Evolutionary conservation across 1,140 invertebrate genomes (phyloP).

Genomic region (Bombus waltoni): DNA sequence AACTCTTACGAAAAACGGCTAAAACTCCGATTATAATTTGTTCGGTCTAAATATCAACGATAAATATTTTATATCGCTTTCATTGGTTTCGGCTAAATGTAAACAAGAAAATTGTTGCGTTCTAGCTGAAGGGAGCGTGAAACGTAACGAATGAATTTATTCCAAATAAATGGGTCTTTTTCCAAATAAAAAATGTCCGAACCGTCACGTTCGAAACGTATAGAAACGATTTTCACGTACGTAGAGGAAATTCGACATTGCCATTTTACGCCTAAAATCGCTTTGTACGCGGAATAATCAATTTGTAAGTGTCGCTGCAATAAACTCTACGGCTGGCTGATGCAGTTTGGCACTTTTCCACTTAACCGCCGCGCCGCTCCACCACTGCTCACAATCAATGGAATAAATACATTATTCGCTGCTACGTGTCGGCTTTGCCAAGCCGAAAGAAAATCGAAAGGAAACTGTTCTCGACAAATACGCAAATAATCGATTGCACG

Average conservation of each 20-base stretch:
- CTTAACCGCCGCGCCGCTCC: not conserved
- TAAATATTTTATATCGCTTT: not conserved
- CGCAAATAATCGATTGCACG: slow-evolving; percentile 15
- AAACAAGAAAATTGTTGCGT: not conserved
- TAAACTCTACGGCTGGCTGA: not conserved
- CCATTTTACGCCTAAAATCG: not conserved
- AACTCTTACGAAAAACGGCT: not conserved
- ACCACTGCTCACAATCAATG: not conserved
- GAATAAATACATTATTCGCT: slow-evolving; percentile 40
- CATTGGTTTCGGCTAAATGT: not conserved
- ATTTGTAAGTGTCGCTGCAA: not conserved
- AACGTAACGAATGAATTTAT: not conserved
- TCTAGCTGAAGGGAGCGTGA: not conserved
- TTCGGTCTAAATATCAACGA: not conserved
- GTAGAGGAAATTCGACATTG: not conserved
- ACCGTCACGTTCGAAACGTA: not conserved
- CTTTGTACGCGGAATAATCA: not conserved
- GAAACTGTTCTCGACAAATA: not conserved
- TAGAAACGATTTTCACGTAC: not conserved
- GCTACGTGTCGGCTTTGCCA: slow-evolving; percentile 26
- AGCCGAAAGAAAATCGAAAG: not conserved
- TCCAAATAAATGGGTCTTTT: not conserved
- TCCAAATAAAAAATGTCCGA: not conserved
- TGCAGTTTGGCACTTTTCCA: slow-evolving; percentile 48
- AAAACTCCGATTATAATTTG: not conserved